Evolutionary conservation across 1,140 invertebrate genomes (phyloP), one percentile per base, ranked within the genome.

Genomic region (Stegodyphus mimosarum): DNA sequence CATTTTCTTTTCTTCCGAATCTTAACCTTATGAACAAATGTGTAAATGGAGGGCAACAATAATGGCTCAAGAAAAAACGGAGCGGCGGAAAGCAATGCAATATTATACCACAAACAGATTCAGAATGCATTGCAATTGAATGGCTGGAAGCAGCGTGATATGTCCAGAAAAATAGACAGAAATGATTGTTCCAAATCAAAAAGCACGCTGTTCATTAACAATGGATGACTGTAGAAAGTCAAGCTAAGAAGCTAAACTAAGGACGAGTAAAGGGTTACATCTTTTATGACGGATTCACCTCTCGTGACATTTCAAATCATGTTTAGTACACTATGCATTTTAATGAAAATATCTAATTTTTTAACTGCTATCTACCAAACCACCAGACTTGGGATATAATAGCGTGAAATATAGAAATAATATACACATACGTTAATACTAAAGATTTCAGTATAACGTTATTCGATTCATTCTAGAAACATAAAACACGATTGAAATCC

Each of bases 101-200:
- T 67, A 15, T 17, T 15, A 67, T 67, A 6, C 64, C 67, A 17
- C 7, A 72, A 83, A 83, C 80, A 71, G 74, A 83, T 83, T 17
- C 67, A 75, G 60, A 75, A 83, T 71, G 9, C 17, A n/a, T 17
- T 15, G n/a, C n/a, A 60, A 72, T 63, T 33, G 18, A 55, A 52
- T 75, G 80, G 80, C 80, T 83, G 80, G 72, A 74, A 75, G 80
- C 72, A 83, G 72, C 74, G 71, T 74, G 72, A 75, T 48, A 67
- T 73, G 51, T 33, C n/a, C n/a, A 50, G 72, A 71, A 60, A 60
- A 75, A 60, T 33, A 75, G 73, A 75, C 73, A 53, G 17, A 75
- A 55, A 17, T 6, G 15, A 69, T 50, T 13, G 50, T 64, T 10
- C 18, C 15, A 83, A 74, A 60, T 48, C 33, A 33, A 33, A 72